Evolutionary conservation across 1,140 invertebrate genomes (phyloP).

Genomic region (Aricia agestis): DNA sequence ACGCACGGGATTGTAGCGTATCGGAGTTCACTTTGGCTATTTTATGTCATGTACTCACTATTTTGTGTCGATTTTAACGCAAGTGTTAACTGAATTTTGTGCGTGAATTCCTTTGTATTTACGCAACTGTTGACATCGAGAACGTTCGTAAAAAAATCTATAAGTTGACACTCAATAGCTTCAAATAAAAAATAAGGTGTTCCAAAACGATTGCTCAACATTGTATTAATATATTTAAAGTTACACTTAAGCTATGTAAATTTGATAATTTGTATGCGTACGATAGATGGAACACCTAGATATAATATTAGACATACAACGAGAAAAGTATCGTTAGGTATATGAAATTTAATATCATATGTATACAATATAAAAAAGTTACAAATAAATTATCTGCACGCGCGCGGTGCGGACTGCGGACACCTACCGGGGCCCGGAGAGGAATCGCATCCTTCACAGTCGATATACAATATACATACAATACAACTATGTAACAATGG

Average conservation of each 20-base stretch:
- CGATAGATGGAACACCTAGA: conserved; percentile 2
- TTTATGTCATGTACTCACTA: neutral
- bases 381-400: neutral
- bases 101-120: conserved; percentile 6
- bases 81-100: conserved; percentile 11
- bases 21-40: conserved; percentile 51
- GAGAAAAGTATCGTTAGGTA: neutral
- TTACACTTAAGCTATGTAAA: neutral
- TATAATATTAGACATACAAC: neutral
- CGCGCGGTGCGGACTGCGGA: neutral
- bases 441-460: neutral
- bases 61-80: neutral
- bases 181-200: neutral
- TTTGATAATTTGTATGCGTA: neutral
- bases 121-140: conserved; percentile 2
- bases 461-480: conserved; percentile 28
- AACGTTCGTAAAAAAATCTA: neutral
- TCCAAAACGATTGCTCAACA: neutral
- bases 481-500: conserved; percentile 53
- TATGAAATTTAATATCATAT: conserved; percentile 7
- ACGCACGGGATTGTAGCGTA: conserved; percentile 48
- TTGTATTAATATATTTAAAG: neutral
- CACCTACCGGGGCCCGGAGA: neutral
- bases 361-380: conserved; percentile 12
- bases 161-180: neutral